These are phyloP conservation scores for Melitaea cinxia DNA, from an alignment of 1,140 invertebrate genomes.

Conservation along the genomic window DNA sequence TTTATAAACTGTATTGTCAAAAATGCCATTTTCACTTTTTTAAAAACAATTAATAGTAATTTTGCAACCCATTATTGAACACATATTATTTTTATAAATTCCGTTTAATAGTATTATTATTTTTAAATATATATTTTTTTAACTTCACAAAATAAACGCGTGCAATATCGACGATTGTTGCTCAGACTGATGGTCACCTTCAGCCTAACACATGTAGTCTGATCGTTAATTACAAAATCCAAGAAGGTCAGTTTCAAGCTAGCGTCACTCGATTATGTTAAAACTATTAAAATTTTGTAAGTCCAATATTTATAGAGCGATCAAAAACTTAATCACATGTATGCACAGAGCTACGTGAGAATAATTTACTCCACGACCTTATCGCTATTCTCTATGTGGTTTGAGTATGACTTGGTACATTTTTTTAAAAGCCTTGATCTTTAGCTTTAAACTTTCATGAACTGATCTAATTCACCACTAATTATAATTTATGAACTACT, in stretches of 20 bases:
- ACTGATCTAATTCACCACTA: too few relatives aligned
- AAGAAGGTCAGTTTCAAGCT: constrained; percentile 16
- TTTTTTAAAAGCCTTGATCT: too few relatives aligned
- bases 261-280: constrained; percentile 35
- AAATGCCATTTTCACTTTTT: constrained; percentile 31
- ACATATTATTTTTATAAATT: background rate
- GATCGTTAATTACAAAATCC: constrained; percentile 39
- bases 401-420: too few relatives aligned
- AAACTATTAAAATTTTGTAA: constrained; percentile 16
- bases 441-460: too few relatives aligned
- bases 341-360: background rate
- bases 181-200: constrained; percentile 27
- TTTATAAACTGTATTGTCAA: constrained; percentile 37
- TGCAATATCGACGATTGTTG: constrained; percentile 20
- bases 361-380: too few relatives aligned
- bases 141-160: constrained; percentile 12
- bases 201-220: constrained; percentile 8
- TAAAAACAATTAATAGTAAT: background rate
- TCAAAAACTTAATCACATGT: background rate
- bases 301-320: background rate
- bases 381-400: too few relatives aligned
- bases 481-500: too few relatives aligned
- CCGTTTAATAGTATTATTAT: background rate
- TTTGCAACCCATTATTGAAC: too few relatives aligned
- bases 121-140: constrained; percentile 16